Evolutionary conservation across 2,797 vertebrate species (phyloP).

Genomic region (Octomys mimax): DNA sequence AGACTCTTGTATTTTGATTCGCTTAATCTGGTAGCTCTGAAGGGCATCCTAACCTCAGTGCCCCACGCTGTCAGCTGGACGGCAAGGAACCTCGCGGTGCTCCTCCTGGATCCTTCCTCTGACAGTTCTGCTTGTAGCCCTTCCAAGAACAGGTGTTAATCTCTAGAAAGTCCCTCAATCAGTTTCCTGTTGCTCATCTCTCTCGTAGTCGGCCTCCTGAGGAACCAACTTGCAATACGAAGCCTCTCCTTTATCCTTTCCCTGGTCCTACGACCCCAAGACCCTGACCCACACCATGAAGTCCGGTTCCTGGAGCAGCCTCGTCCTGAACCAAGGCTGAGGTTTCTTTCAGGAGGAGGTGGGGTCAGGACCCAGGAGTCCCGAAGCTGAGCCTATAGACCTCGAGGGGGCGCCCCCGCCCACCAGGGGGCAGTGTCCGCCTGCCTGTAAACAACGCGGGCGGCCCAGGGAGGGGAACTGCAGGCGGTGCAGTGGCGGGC

Average conservation of each 20-base stretch:
- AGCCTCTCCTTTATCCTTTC: background rate
- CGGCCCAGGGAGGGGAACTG: fast-evolving
- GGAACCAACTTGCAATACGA: background rate
- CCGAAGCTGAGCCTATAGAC: background rate
- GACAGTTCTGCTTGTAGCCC: no score
- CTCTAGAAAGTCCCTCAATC: background rate
- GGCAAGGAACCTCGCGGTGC: background rate
- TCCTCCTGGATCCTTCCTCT: background rate
- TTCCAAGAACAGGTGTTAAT: background rate
- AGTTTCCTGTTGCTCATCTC: background rate
- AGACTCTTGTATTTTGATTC: background rate
- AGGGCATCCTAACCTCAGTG: background rate
- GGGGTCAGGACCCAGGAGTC: background rate
- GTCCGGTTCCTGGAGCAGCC: background rate
- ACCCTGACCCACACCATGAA: background rate
- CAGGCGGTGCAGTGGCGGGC: background rate
- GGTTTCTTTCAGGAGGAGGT: background rate
- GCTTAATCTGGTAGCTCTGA: background rate
- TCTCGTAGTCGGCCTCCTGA: background rate
- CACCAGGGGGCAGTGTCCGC: constrained; percentile 75
- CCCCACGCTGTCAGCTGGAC: background rate
- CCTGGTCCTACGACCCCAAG: background rate
- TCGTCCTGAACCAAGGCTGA: background rate
- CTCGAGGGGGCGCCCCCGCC: background rate
- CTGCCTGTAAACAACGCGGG: fast-evolving